These are phyloP conservation scores for Pygathrix nemaeus DNA, from an alignment of 2,113 vertebrate species.

Conservation along the genomic window DNA sequence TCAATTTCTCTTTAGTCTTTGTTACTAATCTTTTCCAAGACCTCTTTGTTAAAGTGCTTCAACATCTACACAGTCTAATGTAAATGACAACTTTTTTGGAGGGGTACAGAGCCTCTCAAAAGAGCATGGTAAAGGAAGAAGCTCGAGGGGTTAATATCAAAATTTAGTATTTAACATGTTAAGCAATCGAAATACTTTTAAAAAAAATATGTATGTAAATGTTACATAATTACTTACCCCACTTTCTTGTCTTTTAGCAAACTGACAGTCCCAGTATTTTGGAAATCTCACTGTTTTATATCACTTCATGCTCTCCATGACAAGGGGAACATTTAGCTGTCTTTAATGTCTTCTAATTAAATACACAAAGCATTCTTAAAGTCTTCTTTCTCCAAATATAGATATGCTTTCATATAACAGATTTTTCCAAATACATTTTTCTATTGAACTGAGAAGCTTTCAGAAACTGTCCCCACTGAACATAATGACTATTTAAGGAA, in stretches of 20 bases:
- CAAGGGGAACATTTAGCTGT: constrained; percentile 67
- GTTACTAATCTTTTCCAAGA: constrained; percentile 46
- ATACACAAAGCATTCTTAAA: constrained; percentile 66
- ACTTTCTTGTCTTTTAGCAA: constrained; percentile 43
- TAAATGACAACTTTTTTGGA: constrained; percentile 12
- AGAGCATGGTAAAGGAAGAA: not conserved
- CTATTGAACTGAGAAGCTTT: constrained; percentile 77
- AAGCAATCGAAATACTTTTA: constrained; percentile 57
- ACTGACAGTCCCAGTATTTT: constrained; percentile 54
- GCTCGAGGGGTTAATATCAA: constrained; percentile 70
- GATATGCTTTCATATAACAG: constrained; percentile 73
- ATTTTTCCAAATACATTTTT: constrained; percentile 79
- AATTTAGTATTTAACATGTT: constrained; percentile 65
- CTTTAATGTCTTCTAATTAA: constrained; percentile 76
- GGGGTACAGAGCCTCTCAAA: not conserved
- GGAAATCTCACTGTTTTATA: constrained; percentile 64
- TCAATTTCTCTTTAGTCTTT: constrained; percentile 41
- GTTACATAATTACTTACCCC: not conserved
- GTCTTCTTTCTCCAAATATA: constrained; percentile 77
- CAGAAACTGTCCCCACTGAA: constrained; percentile 80
- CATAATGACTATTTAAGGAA: constrained; percentile 83
- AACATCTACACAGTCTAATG: constrained; percentile 67
- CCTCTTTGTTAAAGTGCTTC: constrained; percentile 71
- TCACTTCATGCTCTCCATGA: constrained; percentile 60
- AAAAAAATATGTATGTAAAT: not conserved